Conservation (phyloP, 2,113 vertebrate species). For the Fulica atra region DNA sequence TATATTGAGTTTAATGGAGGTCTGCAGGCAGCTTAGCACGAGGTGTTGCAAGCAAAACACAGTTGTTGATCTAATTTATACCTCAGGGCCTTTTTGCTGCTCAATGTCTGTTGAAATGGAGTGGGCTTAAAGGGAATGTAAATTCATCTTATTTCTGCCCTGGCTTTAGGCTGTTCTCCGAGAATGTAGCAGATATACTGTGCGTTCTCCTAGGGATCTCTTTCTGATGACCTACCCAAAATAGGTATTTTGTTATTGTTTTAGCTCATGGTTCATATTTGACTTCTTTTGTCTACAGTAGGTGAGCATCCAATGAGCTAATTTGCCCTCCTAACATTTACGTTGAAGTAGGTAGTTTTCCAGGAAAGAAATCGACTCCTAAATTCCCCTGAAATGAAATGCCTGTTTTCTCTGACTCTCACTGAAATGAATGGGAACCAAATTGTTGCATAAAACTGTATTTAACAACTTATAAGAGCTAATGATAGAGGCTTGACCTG, state of each 20-base stretch:
- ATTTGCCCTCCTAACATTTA: neutral
- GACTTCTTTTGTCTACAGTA: neutral
- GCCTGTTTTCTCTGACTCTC: neutral
- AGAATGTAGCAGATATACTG: neutral
- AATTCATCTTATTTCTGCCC: neutral
- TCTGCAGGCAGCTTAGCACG: neutral
- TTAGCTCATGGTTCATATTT: neutral
- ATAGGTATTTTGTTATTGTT: neutral
- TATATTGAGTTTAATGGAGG: neutral
- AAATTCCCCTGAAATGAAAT: neutral
- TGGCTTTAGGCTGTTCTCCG: neutral
- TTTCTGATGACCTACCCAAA: neutral
- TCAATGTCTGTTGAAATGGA: slow-evolving; percentile 13
- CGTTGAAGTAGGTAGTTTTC: neutral
- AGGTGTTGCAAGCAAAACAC: neutral
- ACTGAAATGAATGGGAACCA: neutral
- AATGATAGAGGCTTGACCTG: neutral
- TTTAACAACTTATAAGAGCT: neutral
- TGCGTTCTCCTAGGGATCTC: neutral
- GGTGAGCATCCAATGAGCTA: neutral
- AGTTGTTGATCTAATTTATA: slow-evolving; percentile 52
- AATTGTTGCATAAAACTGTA: neutral
- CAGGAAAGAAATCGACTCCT: neutral
- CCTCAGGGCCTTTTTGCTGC: slow-evolving; percentile 9
- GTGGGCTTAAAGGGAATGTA: neutral